Evolutionary conservation across 2,113 vertebrate species (phyloP).

Genomic region (Saimiri boliviensis): DNA sequence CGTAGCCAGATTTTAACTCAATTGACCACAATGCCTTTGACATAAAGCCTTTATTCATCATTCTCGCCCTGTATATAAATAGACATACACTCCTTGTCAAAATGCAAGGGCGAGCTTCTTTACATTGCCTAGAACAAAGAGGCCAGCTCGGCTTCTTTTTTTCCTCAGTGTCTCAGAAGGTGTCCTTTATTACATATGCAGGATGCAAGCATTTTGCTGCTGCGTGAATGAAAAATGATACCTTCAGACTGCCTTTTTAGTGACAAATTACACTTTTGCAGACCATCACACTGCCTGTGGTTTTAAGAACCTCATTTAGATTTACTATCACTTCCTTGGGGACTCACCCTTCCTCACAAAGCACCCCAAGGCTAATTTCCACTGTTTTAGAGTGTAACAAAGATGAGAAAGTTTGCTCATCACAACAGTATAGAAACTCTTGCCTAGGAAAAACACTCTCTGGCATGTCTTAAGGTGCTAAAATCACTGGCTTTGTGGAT

Average conservation of each 20-base stretch:
- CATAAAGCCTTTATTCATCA: slow-evolving; percentile 7
- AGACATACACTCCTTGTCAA: slow-evolving; percentile 58
- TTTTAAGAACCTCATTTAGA: slow-evolving; percentile 41
- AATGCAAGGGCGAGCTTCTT: slow-evolving; percentile 47
- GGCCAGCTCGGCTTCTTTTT: not conserved
- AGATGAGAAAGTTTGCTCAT: slow-evolving; percentile 76
- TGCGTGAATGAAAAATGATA: slow-evolving; percentile 55
- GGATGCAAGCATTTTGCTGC: slow-evolving; percentile 40
- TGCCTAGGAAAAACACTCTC: not conserved
- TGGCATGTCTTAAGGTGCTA: not conserved
- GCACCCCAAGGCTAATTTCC: slow-evolving; percentile 44
- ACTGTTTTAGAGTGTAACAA: slow-evolving; percentile 14
- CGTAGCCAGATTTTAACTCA: not conserved
- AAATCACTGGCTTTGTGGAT: not conserved
- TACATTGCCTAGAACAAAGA: slow-evolving; percentile 70
- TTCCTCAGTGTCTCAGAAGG: slow-evolving; percentile 57
- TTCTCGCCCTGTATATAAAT: slow-evolving; percentile 31
- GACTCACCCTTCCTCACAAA: not conserved
- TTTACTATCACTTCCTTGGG: slow-evolving; percentile 52
- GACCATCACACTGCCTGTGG: not conserved
- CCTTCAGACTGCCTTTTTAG: slow-evolving; percentile 39
- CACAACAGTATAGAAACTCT: not conserved
- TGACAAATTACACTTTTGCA: slow-evolving; percentile 59
- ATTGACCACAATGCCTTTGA: not conserved
- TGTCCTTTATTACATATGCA: slow-evolving; percentile 59